Base-by-base conservation (phyloP, 2,113 vertebrate species). In the Maccullochella peelii region DNA sequence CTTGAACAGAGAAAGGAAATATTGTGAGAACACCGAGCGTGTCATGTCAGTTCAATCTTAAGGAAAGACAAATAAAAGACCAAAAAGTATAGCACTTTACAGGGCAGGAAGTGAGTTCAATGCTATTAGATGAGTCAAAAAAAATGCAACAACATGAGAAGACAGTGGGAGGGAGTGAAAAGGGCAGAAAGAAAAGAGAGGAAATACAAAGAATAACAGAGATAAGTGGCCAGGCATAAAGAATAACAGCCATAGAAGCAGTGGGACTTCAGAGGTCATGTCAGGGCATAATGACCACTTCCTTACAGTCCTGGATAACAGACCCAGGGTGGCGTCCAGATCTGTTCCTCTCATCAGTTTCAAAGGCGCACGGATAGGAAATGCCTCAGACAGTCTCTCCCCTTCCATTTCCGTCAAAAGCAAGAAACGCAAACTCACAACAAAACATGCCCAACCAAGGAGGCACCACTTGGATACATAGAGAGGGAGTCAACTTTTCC, bases 291-390 rank as follows among this genome's bases (percentile, higher is more conserved):
- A 89, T 65, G 71, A 71, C 71, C 62, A 57, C 81, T 91, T 93
- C 86, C 88, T 90, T 14, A 30, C 44, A 83, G 58, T 72, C 52
- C 59, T 38, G 49, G 40, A 52, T 30, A 78, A 71, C 40, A 79
- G 86, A 74, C 30, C 65, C 59, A 70, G 75, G 75, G 75, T 30
- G 67, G 77, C 8, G 33, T 82, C 57, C 38, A 66, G 11, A 85
- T 85, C 84, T 85, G 77, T 54, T 92, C 67, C 79, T 79, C 62
- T 82, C 79, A 71, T 77, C 68, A 82, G 85, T 68, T 81, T 73
- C 77, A 80, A 65, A 77, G 61, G 33, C 72, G 16, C 47, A 38
- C 25, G 23, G 61, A 83, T n/a, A 93, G 93, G 92, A 94, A 94
- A 94, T 92, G 89, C 88, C 84, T 79, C 58, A n/a, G 47, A 63